A percentile compares a stretch with the other conserved stretches of the same genome.
Conservation (phyloP, 2,888 invertebrate species). For the Erynnis tages region DNA sequence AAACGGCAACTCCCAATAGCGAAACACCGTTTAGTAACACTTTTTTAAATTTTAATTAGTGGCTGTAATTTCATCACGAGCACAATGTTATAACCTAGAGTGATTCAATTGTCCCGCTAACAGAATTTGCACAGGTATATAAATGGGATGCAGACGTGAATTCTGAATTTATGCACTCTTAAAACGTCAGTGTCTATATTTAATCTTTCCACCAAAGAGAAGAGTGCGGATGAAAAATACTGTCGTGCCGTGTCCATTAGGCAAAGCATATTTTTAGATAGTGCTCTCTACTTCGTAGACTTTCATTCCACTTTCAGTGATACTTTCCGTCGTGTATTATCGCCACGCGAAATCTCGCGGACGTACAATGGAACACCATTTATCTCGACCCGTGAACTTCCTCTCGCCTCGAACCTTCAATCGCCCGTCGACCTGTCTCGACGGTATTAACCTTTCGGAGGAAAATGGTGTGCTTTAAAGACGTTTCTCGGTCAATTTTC, state of each 20-base stretch:
- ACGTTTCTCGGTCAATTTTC: constrained; percentile 22
- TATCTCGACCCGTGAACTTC: constrained; percentile 32
- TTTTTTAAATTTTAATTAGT: constrained; percentile 29
- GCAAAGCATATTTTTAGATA: constrained; percentile 66
- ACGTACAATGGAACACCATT: constrained; percentile 33
- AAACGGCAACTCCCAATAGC: constrained; percentile 10
- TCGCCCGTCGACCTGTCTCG: constrained; percentile 23
- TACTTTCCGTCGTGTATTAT: constrained; percentile 38
- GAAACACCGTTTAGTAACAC: constrained; percentile 31
- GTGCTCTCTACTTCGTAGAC: constrained; percentile 50
- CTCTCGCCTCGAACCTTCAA: constrained; percentile 24
- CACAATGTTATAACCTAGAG: not conserved
- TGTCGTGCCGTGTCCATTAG: constrained; percentile 69
- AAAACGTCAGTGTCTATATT: constrained; percentile 67
- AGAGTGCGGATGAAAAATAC: constrained; percentile 62
- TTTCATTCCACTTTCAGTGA: constrained; percentile 46
- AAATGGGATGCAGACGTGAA: constrained; percentile 32
- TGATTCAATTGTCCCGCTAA: not conserved
- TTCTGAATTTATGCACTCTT: constrained; percentile 57
- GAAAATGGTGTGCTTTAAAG: constrained; percentile 21
- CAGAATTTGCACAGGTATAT: not conserved
- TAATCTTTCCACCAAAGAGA: constrained; percentile 59
- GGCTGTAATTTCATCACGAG: not conserved
- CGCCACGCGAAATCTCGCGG: constrained; percentile 31
- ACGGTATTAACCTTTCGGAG: constrained; percentile 19